These are phyloP conservation scores for Choristoneura rosaceana DNA, from an alignment of 2,888 invertebrate genomes.

Conservation along the genomic window DNA sequence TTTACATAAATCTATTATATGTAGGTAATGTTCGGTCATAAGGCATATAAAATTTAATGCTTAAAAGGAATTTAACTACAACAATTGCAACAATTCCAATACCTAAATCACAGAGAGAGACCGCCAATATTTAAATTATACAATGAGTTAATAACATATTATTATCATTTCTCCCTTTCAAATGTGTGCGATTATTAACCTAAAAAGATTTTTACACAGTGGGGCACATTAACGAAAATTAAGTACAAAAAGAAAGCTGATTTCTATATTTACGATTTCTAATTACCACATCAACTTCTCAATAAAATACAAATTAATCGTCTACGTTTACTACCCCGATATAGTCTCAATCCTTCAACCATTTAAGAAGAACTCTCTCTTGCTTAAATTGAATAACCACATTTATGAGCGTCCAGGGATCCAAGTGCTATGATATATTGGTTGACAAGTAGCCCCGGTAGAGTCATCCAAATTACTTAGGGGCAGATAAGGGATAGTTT, in stretches of 20 bases:
- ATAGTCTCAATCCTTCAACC: constrained; percentile 23
- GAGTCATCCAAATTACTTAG: constrained; percentile 38
- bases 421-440: constrained; percentile 31
- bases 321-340: constrained; percentile 23
- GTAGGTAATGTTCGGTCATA: no score
- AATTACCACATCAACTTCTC: constrained; percentile 26
- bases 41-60: no score
- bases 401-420: constrained; percentile 23
- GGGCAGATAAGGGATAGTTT: constrained; percentile 41
- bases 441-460: constrained; percentile 31
- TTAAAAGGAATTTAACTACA: no score
- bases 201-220: not conserved
- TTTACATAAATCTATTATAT: no score
- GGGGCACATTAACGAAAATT: not conserved
- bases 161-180: no score
- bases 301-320: constrained; percentile 36
- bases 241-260: not conserved
- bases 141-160: no score
- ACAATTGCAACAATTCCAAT: no score
- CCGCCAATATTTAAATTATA: no score
- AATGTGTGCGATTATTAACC: no score
- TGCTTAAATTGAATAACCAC: constrained; percentile 8
- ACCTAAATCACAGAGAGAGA: no score
- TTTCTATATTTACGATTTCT: constrained; percentile 15
- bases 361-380: constrained; percentile 17